These are phyloP conservation scores for Onychostruthus taczanowskii DNA, from an alignment of 2,113 vertebrate species.

Conservation along the genomic window DNA sequence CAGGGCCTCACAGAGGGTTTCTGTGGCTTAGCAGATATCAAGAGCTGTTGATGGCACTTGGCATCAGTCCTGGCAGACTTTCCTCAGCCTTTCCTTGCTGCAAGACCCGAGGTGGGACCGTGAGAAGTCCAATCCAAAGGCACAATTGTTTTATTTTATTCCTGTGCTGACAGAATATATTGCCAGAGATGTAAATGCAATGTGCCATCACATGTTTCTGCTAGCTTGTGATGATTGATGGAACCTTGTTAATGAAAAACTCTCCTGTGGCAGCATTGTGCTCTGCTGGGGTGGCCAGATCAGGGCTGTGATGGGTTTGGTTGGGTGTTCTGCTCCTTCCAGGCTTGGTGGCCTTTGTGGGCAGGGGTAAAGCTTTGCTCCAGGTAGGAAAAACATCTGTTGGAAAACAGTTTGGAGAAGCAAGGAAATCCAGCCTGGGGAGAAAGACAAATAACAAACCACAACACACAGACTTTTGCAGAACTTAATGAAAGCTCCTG, in stretches of 20 bases:
- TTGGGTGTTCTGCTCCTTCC: not conserved
- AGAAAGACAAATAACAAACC: not conserved
- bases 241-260: not conserved
- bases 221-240: not conserved
- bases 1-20: not conserved
- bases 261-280: accelerated
- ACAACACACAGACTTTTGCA: accelerated
- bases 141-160: not conserved
- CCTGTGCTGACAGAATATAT: not conserved
- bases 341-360: not conserved
- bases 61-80: not conserved
- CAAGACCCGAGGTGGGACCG: not conserved
- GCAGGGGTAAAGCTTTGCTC: not conserved
- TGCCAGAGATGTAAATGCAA: accelerated
- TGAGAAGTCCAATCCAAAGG: not conserved
- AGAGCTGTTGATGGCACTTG: not conserved
- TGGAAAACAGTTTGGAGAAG: not conserved
- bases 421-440: not conserved
- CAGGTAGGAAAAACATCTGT: slow-evolving; percentile 11
- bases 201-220: not conserved
- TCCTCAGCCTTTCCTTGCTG: not conserved
- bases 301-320: not conserved
- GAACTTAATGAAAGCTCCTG: not conserved
- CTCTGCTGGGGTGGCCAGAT: not conserved
- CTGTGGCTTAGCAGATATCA: not conserved